These are phyloP conservation scores for Fragum sueziense DNA, from an alignment of 2,888 invertebrate genomes.

Conservation along the genomic window DNA sequence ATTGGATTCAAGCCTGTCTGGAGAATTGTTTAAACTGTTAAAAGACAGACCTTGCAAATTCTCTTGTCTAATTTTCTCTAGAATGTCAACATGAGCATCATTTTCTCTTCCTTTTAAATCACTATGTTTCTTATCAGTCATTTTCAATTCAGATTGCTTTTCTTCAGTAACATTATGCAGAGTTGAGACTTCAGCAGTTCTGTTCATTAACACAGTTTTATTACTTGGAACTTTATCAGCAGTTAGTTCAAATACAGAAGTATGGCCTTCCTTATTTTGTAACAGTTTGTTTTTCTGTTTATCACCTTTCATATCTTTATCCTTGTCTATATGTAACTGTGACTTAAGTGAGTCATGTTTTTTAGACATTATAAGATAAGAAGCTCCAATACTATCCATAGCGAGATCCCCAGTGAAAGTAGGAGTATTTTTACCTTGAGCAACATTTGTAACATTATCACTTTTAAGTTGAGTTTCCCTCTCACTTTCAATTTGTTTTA, in stretches of 20 bases:
- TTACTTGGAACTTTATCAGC: not conserved
- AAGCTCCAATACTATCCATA: slow-evolving; percentile 16
- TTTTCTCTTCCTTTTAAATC: not conserved
- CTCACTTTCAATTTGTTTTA: slow-evolving; percentile 14
- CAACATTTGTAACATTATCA: not conserved
- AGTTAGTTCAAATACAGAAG: slow-evolving; percentile 16
- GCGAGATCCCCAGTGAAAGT: not conserved
- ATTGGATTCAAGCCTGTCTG: too few relatives aligned
- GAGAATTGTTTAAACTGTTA: too few relatives aligned
- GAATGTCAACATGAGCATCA: too few relatives aligned
- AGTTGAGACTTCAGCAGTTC: not conserved
- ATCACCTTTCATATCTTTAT: not conserved
- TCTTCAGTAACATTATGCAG: not conserved
- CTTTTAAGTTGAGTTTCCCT: not conserved
- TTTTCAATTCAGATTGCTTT: not conserved
- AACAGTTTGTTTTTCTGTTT: not conserved
- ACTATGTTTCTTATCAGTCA: not conserved
- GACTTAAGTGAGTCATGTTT: not conserved
- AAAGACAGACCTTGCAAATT: too few relatives aligned
- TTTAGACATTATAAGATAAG: slow-evolving; percentile 11
- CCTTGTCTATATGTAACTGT: not conserved
- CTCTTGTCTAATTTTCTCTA: too few relatives aligned
- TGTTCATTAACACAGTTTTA: not conserved
- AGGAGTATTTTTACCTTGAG: not conserved
- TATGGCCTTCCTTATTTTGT: not conserved